Percentiles rank a stretch among this genome's conserved stretches.
phyloP scores from a whole-genome alignment of 2,797 vertebrate species.

The Bovichtus variegatus region DNA sequence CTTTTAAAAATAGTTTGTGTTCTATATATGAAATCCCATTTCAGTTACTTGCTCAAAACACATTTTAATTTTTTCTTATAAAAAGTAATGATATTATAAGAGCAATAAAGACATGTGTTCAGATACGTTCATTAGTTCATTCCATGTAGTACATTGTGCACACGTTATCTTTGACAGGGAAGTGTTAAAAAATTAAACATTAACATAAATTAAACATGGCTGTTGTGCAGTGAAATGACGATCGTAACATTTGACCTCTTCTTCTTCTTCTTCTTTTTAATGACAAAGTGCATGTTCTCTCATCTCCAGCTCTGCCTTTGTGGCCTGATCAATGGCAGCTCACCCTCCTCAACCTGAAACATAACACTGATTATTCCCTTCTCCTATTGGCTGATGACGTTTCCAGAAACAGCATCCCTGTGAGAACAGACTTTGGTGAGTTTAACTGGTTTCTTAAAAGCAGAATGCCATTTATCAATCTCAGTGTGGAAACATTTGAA shows the following conservation, averaged over 20 bases:
- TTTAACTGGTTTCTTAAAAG: not conserved
- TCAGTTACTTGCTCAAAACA: not conserved
- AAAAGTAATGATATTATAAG: not conserved
- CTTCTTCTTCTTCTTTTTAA: too few relatives aligned
- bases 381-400: conserved; percentile 58
- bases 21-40: not conserved
- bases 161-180: too few relatives aligned
- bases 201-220: too few relatives aligned
- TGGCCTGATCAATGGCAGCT: conserved; percentile 62
- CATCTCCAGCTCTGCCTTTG: conserved; percentile 52
- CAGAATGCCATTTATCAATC: not conserved
- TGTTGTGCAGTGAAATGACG: too few relatives aligned
- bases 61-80: not conserved
- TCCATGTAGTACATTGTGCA: too few relatives aligned
- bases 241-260: too few relatives aligned
- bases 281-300: not conserved
- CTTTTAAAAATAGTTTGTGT: too few relatives aligned
- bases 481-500: not conserved
- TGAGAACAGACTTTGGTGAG: conserved; percentile 68
- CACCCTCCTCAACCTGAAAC: conserved; percentile 61
- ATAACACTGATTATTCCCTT: conserved; percentile 66
- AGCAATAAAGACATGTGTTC: too few relatives aligned
- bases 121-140: too few relatives aligned
- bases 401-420: conserved; percentile 9
- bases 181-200: too few relatives aligned